A percentile compares a stretch with the other conserved stretches of the same genome.
These are phyloP conservation scores for Tholera decimalis DNA, from an alignment of 2,888 invertebrate genomes.

Conservation along the genomic window DNA sequence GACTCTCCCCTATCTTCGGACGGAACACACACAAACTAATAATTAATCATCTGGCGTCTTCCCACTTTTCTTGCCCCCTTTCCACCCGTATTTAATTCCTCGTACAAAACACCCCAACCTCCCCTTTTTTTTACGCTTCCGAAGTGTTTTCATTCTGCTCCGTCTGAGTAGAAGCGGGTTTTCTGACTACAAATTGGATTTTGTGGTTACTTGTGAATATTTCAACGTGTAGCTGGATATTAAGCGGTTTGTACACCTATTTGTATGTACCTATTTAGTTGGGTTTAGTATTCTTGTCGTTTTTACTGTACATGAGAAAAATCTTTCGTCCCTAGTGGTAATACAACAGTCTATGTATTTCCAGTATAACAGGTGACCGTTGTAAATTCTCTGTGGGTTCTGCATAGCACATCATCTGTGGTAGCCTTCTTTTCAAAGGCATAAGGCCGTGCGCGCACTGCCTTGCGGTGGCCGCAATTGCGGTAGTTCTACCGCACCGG, in stretches of 20 bases:
- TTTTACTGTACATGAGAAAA: neutral
- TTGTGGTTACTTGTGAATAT: slow-evolving; percentile 89
- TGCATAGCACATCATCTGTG: too few relatives aligned
- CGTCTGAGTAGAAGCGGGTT: slow-evolving; percentile 80
- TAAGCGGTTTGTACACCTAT: slow-evolving; percentile 75
- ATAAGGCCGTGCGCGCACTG: too few relatives aligned
- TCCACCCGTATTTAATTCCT: slow-evolving; percentile 87
- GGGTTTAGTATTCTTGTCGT: slow-evolving; percentile 31
- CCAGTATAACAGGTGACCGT: too few relatives aligned
- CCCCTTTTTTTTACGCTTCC: slow-evolving; percentile 80
- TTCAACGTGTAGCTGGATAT: slow-evolving; percentile 83
- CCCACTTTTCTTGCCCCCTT: slow-evolving; percentile 73
- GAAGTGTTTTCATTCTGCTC: slow-evolving; percentile 88
- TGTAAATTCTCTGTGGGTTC: too few relatives aligned
- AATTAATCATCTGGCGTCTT: slow-evolving; percentile 90
- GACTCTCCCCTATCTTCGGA: slow-evolving; percentile 80
- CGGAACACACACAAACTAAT: slow-evolving; percentile 90
- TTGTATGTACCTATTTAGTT: slow-evolving; percentile 49
- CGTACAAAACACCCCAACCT: slow-evolving; percentile 77
- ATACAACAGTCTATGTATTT: too few relatives aligned
- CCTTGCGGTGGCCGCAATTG: too few relatives aligned
- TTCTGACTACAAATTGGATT: slow-evolving; percentile 89
- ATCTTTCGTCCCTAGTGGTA: too few relatives aligned
- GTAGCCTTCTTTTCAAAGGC: too few relatives aligned
- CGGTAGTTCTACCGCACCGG: too few relatives aligned